phyloP scores from a whole-genome alignment of 2,113 vertebrate species.

The Chrysochloris asiatica region DNA sequence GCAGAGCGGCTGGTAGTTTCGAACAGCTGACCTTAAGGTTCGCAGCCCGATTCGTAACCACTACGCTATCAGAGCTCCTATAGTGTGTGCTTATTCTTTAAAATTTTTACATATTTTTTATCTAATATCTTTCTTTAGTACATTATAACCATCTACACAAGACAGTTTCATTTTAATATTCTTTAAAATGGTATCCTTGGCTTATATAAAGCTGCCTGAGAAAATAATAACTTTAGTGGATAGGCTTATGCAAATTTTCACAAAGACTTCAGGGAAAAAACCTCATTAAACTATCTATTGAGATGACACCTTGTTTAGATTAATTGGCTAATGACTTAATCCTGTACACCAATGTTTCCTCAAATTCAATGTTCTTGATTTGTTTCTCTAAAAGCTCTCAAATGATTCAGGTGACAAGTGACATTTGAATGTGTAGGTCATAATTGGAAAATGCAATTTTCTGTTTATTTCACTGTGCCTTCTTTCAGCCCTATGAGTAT shows the following conservation, averaged over 20 bases:
- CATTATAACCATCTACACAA: not conserved
- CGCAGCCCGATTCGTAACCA: too few relatives aligned
- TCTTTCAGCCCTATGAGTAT: not conserved
- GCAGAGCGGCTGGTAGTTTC: too few relatives aligned
- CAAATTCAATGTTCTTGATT: not conserved
- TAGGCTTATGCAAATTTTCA: not conserved
- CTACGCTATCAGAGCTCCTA: too few relatives aligned
- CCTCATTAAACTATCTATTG: not conserved
- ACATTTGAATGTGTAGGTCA: not conserved
- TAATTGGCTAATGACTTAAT: not conserved
- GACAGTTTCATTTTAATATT: not conserved
- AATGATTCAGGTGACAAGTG: not conserved
- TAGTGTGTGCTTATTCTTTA: not conserved
- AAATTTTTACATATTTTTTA: not conserved
- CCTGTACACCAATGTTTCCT: not conserved
- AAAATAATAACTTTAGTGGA: not conserved
- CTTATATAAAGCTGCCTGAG: not conserved
- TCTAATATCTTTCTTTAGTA: not conserved
- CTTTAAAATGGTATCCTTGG: not conserved
- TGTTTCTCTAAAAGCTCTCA: not conserved
- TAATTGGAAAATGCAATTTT: not conserved
- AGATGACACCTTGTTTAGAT: not conserved
- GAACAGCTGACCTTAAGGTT: too few relatives aligned
- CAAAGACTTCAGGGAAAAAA: not conserved
- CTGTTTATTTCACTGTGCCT: constrained; percentile 16